These are phyloP conservation scores for Poecilus cupreus DNA, from an alignment of 2,888 invertebrate genomes.

Conservation along the genomic window DNA sequence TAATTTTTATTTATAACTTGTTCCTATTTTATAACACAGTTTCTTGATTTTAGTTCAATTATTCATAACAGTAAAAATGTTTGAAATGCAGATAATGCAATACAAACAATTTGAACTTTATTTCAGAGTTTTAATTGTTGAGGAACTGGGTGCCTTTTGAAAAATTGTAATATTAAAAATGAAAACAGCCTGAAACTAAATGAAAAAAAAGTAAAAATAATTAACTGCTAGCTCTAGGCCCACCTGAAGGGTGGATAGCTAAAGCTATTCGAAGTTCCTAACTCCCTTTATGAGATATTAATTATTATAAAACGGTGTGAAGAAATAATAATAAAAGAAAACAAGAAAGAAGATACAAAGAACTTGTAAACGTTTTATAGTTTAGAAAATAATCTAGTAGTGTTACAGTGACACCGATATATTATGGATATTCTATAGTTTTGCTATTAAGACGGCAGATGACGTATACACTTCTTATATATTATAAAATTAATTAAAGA, in stretches of 20 bases:
- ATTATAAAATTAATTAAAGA: constrained; percentile 44
- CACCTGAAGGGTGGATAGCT: constrained; percentile 65
- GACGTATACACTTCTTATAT: constrained; percentile 55
- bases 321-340: constrained; percentile 44
- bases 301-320: constrained; percentile 53
- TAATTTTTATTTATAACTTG: constrained; percentile 25
- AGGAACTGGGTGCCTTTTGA: constrained; percentile 74
- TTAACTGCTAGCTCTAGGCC: constrained; percentile 55
- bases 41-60: too few relatives aligned
- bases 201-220: constrained; percentile 53
- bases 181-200: constrained; percentile 66
- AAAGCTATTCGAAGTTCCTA: constrained; percentile 71
- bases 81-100: constrained; percentile 1
- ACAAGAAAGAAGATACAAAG: constrained; percentile 38
- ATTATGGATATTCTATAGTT: constrained; percentile 54
- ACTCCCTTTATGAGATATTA: constrained; percentile 70
- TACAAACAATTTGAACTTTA: constrained; percentile 38
- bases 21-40: neutral
- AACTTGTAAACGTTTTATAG: constrained; percentile 58
- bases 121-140: constrained; percentile 69
- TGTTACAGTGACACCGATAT: constrained; percentile 50
- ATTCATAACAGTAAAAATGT: constrained; percentile 3
- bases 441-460: constrained; percentile 55
- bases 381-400: constrained; percentile 42
- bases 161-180: constrained; percentile 64